phyloP scores from a whole-genome alignment of 2,113 vertebrate species.

The Rutilus rutilus region DNA sequence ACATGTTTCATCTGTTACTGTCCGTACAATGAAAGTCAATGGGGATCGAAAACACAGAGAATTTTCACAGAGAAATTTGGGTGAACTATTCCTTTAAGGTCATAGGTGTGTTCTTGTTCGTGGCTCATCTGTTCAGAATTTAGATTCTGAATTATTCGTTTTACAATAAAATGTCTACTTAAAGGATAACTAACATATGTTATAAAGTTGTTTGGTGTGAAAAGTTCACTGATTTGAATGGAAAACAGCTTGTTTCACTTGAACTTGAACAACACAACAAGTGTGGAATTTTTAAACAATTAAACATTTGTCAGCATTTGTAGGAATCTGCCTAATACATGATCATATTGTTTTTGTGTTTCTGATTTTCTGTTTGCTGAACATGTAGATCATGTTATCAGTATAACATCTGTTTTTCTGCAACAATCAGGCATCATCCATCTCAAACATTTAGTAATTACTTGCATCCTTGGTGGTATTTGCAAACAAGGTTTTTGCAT shows the following conservation, averaged over 20 bases:
- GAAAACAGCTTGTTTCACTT: background rate
- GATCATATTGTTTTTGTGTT: background rate
- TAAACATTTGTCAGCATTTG: background rate
- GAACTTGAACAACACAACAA: background rate
- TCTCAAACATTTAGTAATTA: slow-evolving; percentile 1
- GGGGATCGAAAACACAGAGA: background rate
- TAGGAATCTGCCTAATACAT: background rate
- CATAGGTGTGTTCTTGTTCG: background rate
- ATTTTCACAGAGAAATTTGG: background rate
- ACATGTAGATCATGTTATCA: background rate
- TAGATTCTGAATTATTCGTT: background rate
- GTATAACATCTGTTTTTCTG: slow-evolving; percentile 6
- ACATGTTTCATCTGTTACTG: background rate
- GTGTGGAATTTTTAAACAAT: background rate
- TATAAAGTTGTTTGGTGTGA: background rate
- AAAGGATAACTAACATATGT: background rate
- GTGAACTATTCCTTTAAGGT: background rate
- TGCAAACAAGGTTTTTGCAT: slow-evolving; percentile 12
- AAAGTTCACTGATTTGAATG: background rate
- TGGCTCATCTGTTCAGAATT: background rate
- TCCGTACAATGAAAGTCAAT: background rate
- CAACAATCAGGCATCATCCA: background rate
- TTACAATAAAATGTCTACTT: background rate
- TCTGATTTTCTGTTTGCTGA: background rate
- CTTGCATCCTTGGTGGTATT: background rate